phyloP scores from a whole-genome alignment of 2,113 vertebrate species.

The Sciurus niger region DNA sequence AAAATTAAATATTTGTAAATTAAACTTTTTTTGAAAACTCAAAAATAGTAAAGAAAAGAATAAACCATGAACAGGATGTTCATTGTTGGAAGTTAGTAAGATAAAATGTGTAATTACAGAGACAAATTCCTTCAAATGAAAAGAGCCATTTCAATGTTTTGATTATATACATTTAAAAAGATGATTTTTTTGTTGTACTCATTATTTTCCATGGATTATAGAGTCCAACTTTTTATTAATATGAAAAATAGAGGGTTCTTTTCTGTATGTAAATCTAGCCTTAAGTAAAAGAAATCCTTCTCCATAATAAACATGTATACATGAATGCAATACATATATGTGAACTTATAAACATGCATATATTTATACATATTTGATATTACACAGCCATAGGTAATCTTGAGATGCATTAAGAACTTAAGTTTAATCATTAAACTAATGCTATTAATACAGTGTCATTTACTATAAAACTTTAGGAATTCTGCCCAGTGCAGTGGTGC shows the following conservation, averaged over 20 bases:
- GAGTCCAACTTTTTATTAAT: slow-evolving; percentile 19
- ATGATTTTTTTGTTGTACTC: slow-evolving; percentile 30
- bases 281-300: slow-evolving; percentile 47
- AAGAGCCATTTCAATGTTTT: not conserved
- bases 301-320: not conserved
- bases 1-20: slow-evolving; percentile 42
- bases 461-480: not conserved
- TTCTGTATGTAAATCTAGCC: not conserved
- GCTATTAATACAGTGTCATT: not conserved
- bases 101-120: not conserved
- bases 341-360: not conserved
- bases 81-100: slow-evolving; percentile 9
- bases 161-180: slow-evolving; percentile 38
- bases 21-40: slow-evolving; percentile 52
- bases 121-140: slow-evolving; percentile 25
- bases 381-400: not conserved
- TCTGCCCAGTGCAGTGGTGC: not conserved
- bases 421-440: slow-evolving; percentile 9
- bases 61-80: not conserved
- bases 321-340: slow-evolving; percentile 27
- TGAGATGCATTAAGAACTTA: not conserved
- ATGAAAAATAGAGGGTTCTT: slow-evolving; percentile 38
- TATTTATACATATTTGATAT: not conserved
- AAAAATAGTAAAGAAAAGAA: slow-evolving; percentile 12
- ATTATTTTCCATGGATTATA: slow-evolving; percentile 47